phyloP scores from a whole-genome alignment of 2,888 invertebrate species.

The Harpalus rubripes region DNA sequence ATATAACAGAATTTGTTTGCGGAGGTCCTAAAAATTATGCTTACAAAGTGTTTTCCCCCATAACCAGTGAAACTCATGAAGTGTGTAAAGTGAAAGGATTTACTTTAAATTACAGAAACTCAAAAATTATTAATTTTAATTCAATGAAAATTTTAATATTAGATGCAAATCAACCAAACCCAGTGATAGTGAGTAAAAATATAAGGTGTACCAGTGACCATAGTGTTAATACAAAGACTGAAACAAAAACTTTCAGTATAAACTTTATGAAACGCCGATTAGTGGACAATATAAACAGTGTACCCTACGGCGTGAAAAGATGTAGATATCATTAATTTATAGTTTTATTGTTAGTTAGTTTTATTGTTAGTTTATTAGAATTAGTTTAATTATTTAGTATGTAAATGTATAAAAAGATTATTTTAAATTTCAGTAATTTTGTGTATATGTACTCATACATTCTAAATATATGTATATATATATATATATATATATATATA shows the following conservation, averaged over 20 bases:
- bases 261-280: conserved; percentile 33
- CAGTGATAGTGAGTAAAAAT: conserved; percentile 1
- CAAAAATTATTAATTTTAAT: conserved; percentile 67
- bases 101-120: conserved; percentile 65
- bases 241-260: conserved; percentile 16
- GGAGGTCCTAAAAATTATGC: conserved; percentile 74
- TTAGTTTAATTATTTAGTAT: conserved; percentile 3
- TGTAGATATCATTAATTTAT: background rate
- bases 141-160: conserved; percentile 40
- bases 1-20: conserved; percentile 71
- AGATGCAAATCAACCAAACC: background rate
- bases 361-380: background rate
- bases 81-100: conserved; percentile 69
- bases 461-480: no score
- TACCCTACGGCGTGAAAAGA: conserved; percentile 21
- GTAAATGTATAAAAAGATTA: background rate
- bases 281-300: conserved; percentile 5
- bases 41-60: conserved; percentile 70
- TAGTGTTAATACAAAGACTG: conserved; percentile 15
- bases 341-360: background rate
- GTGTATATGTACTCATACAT: no score
- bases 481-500: no score
- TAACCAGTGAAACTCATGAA: conserved; percentile 1
- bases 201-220: conserved; percentile 18
- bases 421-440: no score